phyloP scores from a whole-genome alignment of 1,140 invertebrate species.

The Penaeus vannamei region DNA sequence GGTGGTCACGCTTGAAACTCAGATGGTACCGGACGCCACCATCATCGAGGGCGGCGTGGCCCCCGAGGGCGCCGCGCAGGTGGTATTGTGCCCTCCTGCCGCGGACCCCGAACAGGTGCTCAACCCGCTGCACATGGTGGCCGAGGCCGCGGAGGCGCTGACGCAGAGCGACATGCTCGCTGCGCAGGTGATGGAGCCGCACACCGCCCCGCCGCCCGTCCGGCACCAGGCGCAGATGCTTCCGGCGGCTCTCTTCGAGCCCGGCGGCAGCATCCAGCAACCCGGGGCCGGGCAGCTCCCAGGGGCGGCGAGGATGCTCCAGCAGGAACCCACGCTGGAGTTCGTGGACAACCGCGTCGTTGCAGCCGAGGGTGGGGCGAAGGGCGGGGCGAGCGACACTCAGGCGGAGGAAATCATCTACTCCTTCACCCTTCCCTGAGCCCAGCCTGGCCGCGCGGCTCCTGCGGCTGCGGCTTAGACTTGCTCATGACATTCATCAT shows the following conservation, averaged over 20 bases:
- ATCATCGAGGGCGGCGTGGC: neutral
- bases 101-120: conserved; percentile 28
- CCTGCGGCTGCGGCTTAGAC: no score
- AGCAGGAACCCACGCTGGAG: conserved; percentile 20
- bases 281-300: neutral
- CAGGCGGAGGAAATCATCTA: conserved; percentile 44
- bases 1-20: conserved; percentile 43
- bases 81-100: conserved; percentile 39
- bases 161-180: conserved; percentile 43
- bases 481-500: no score
- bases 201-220: neutral
- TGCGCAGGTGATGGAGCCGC: conserved; percentile 24
- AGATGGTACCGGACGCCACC: conserved; percentile 31
- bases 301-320: neutral
- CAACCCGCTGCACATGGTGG: conserved; percentile 53
- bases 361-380: conserved; percentile 1
- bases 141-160: conserved; percentile 54
- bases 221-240: conserved; percentile 6
- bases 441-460: neutral
- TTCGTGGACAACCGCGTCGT: conserved; percentile 40
- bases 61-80: conserved; percentile 5
- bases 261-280: conserved; percentile 1
- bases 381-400: neutral
- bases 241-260: conserved; percentile 4
- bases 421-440: conserved; percentile 42